Evolutionary conservation across 2,113 vertebrate species (phyloP).

Genomic region (Eublepharis macularius): DNA sequence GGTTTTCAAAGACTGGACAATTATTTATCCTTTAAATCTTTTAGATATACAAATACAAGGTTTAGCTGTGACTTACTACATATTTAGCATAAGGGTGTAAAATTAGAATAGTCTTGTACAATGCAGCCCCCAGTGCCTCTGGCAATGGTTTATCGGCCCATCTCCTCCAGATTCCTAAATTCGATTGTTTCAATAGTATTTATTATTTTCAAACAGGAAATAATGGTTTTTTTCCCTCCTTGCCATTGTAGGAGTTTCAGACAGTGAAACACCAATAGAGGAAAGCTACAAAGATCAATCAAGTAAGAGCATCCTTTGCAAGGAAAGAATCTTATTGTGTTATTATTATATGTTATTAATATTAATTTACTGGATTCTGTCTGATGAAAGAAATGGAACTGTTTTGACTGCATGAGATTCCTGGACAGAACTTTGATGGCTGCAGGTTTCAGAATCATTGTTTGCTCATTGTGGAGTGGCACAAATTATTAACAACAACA

Average conservation of each 20-base stretch:
- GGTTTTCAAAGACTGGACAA: neutral
- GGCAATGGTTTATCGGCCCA: neutral
- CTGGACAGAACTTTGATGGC: neutral
- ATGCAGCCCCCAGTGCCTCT: neutral
- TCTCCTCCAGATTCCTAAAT: constrained; percentile 7
- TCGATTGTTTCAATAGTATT: constrained; percentile 31
- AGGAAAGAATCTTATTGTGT: constrained; percentile 26
- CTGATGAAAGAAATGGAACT: no score
- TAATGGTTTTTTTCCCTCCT: neutral
- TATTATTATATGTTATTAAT: no score
- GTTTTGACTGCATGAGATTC: neutral
- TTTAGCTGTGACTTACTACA: constrained; percentile 59
- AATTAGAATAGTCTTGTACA: constrained; percentile 49
- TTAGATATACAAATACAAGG: constrained; percentile 27
- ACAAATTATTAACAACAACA: no score
- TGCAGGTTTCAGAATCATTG: neutral
- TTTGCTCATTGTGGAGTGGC: neutral
- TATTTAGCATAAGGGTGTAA: constrained; percentile 55
- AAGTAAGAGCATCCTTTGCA: constrained; percentile 48
- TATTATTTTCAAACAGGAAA: neutral
- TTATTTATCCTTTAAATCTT: constrained; percentile 18
- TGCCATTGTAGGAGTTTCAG: neutral
- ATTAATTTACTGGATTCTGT: neutral
- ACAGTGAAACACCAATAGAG: neutral
- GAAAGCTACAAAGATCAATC: constrained; percentile 37